Evolutionary conservation across 2,797 vertebrate species (phyloP).

Genomic region (Rhinophrynus dorsalis): DNA sequence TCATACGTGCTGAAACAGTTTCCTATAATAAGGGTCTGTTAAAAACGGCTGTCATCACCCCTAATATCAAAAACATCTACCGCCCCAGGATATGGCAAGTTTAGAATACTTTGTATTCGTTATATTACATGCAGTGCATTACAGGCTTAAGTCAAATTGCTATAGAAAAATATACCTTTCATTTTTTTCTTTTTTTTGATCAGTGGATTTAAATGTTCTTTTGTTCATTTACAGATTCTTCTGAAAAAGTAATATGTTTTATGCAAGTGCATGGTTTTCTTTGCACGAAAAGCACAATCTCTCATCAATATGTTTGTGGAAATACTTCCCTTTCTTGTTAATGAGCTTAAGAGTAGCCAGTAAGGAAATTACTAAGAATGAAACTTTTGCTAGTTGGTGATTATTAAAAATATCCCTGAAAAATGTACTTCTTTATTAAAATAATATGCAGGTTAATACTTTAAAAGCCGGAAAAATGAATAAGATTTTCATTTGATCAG

Average conservation of each 20-base stretch:
- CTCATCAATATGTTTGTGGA: background rate
- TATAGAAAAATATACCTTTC: background rate
- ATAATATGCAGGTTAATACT: no score
- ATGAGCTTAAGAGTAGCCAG: no score
- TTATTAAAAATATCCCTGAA: no score
- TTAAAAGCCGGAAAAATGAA: background rate
- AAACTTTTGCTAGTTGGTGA: no score
- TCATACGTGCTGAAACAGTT: slow-evolving; percentile 64
- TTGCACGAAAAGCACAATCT: background rate
- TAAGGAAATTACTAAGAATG: no score
- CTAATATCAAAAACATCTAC: slow-evolving; percentile 59
- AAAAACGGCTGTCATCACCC: slow-evolving; percentile 61
- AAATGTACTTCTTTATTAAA: no score
- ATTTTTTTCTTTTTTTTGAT: no score
- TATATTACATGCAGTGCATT: slow-evolving; percentile 41
- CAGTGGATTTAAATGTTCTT: no score
- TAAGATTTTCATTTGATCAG: background rate
- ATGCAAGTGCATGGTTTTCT: no score
- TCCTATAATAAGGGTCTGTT: slow-evolving; percentile 55
- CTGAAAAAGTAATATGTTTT: no score
- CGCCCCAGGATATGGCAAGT: slow-evolving; percentile 56
- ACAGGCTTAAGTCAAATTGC: slow-evolving; percentile 26
- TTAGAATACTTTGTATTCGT: slow-evolving; percentile 56
- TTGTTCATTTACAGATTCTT: no score
- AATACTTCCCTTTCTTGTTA: no score